Base-by-base conservation (phyloP, 2,113 vertebrate genomes). In the Echinops telfairi region DNA sequence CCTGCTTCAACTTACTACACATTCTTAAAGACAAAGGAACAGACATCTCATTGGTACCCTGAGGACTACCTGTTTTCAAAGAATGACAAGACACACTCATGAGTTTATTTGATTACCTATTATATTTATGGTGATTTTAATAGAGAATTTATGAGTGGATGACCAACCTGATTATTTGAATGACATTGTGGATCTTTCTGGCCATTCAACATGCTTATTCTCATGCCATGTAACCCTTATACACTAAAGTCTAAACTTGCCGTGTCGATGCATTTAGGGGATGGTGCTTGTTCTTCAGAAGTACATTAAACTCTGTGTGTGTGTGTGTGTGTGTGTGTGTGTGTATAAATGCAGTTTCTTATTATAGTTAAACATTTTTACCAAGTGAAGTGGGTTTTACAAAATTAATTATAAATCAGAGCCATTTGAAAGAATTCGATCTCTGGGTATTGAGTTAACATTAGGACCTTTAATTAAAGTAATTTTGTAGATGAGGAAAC, bases 301-400 rank as follows among this genome's bases (percentile, higher is more conserved):
- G 25, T 93, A 90, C 82, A 88, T 31, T 36, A 66, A 89, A 70
- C n/a, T 88, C 68, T 31, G 10, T 88, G 4, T 60, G 43, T 47
- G 5, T 47, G 10, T 47, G 43, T 47, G 10, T 47, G 10, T 47
- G 10, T 10, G 10, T 47, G 10, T 47, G 47, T 47, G 68, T 78
- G 58, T 68, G 19, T n/a, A n/a, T n/a, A n/a, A n/a, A n/a, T n/a
- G n/a, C 62, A 88, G 0, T 81, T 90, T 23, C 22, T 90, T 62
- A 47, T 90, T 87, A 82, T 80, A 60, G 11, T 85, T 85, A 3
- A n/a, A n/a, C 75, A 25, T 47, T 86, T 92, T 92, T 89, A 47
- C 27, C 20, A 92, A 43, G 40, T 77, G 33, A 88, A 93, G 23
- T 86, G 43, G 78, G 27, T 53, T 53, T 53, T 53, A 80, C 38